Evolutionary conservation across 2,113 vertebrate species (phyloP).

Genomic region (Tursiops truncatus): DNA sequence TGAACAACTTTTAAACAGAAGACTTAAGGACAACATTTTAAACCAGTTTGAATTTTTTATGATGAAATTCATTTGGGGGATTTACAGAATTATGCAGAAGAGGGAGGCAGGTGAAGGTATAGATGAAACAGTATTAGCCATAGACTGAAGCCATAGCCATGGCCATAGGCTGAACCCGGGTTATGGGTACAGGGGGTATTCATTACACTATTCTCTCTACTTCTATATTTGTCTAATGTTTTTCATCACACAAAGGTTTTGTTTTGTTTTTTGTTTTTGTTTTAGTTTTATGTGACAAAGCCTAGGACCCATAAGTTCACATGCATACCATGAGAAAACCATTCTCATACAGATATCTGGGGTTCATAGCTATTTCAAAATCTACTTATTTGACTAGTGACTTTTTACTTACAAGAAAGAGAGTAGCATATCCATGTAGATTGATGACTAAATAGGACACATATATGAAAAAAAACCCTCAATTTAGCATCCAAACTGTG

Average conservation of each 20-base stretch:
- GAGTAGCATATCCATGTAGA: background rate
- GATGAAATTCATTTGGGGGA: background rate
- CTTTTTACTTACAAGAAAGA: background rate
- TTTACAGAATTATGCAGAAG: background rate
- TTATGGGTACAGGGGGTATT: background rate
- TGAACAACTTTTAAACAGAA: conserved; percentile 2
- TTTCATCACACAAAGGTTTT: background rate
- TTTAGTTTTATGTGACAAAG: conserved; percentile 19
- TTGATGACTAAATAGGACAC: background rate
- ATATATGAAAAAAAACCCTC: background rate
- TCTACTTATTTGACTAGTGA: background rate
- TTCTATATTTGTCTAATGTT: background rate
- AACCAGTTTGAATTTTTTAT: background rate
- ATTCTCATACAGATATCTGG: background rate
- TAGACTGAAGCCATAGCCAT: background rate
- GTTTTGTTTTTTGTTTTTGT: background rate
- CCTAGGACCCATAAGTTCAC: background rate
- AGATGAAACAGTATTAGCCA: background rate
- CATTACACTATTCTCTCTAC: background rate
- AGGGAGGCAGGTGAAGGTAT: background rate
- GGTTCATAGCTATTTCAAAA: conserved; percentile 6
- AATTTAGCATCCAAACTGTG: background rate
- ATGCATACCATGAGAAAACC: background rate
- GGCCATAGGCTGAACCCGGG: background rate
- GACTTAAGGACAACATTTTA: background rate